Evolutionary conservation across 1,140 invertebrate genomes (phyloP), one percentile per base, ranked within the genome.

Genomic region (Octopus bimaculoides): DNA sequence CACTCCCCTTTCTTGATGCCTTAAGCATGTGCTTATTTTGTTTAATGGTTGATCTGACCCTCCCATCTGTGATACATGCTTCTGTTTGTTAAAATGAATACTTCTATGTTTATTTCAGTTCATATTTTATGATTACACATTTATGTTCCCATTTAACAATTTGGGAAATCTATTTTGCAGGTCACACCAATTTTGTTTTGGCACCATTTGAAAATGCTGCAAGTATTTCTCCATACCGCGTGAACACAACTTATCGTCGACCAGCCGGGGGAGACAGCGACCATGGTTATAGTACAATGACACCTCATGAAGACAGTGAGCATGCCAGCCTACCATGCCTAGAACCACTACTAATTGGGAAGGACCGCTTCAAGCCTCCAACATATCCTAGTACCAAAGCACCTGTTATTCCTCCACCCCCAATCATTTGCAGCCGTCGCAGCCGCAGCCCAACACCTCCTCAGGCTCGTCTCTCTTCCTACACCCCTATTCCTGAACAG

Each of bases 241-340:
- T 97, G 71, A 93, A 95, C 14, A 95, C 95, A 0, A 92, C 92
- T 69, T 96, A 97, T 85, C 92, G 95, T 55, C 91, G 95, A 73
- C 94, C 95, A 41, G 86, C 88, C 20, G 93, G 94, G 9, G 95
- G 94, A 6, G 96, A 96, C 83, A 96, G 95, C 54, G 96, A 98
- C 90, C 95, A 97, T 88, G 96, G 96, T 4, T 98, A 98, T 88
- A 97, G 95, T 20, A 97, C 96, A 0, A 97, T 97, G 96, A 97
- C 96, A 0, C 95, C 95, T 1, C 95, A 96, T 84, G 95, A 96
- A 83, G 96, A 97, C 81, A 88, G 87, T 81, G 88, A 89, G 83
- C 89, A 89, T 81, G 89, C 89, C 41, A 89, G 87, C 83, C 83
- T 88, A 56, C 86, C 88, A 1, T 89, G 95, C 82, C 93, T 93